phyloP scores from a whole-genome alignment of 2,797 vertebrate species.

The Pseudotriccus pelzelni region DNA sequence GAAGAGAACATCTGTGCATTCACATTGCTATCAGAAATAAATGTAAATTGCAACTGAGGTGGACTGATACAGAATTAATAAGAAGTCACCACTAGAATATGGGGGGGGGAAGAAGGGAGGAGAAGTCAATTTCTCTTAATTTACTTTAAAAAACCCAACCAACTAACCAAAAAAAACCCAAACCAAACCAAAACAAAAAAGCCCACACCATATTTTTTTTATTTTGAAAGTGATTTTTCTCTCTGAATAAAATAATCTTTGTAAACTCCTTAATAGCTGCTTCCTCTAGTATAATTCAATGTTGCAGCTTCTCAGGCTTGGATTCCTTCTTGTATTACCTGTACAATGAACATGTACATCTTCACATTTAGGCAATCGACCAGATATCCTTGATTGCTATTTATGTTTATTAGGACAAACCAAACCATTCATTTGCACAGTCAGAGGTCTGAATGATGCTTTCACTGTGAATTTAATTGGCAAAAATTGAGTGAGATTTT shows the following conservation, averaged over 20 bases:
- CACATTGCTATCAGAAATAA: not conserved
- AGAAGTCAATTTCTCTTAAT: not conserved
- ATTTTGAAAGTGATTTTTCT: not conserved
- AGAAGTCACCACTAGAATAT: not conserved
- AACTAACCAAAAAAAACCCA: no score
- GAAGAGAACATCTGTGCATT: not conserved
- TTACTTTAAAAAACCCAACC: not conserved
- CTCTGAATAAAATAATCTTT: not conserved
- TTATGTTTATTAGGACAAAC: not conserved
- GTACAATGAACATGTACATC: not conserved
- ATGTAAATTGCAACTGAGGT: not conserved
- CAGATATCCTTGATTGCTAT: not conserved
- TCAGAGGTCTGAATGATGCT: not conserved
- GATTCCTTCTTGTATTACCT: not conserved
- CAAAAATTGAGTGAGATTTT: not conserved
- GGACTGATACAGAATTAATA: not conserved
- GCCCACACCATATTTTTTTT: not conserved
- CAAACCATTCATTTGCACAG: not conserved
- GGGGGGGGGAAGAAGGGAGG: rapidly evolving
- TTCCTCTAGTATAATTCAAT: not conserved
- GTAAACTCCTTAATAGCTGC: not conserved
- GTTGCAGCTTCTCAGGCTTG: not conserved
- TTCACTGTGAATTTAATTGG: not conserved
- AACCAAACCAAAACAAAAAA: no score
- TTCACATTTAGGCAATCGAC: not conserved